Base-by-base conservation (phyloP, 1,140 invertebrate genomes). In the Ceratosolen fusciceps region DNA sequence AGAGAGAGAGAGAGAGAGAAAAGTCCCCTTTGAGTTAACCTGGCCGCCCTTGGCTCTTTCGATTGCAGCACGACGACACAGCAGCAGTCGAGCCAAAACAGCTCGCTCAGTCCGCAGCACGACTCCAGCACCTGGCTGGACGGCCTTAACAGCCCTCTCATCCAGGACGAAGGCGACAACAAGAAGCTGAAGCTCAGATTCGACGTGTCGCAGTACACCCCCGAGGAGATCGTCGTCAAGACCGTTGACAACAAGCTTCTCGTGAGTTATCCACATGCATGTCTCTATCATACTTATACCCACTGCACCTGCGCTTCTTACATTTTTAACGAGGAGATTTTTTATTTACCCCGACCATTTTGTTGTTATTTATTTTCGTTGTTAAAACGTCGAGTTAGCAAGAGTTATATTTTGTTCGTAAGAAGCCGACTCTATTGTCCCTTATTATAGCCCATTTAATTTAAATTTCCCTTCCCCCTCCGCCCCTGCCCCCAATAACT, bases 171-270 rank as follows among this genome's bases (percentile, higher is more conserved):
- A 87, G 96, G 96, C 31, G 95, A 96, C 85, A 96, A 93, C 91
- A 98, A 98, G 90, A 94, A 94, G 86, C 91, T 98, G 54, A 98
- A 98, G 87, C 92, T 98, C 24, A 93, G 96, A 85, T 98, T 98
- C 89, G 97, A 98, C 86, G 97, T 98, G 67, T 97, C 96, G 86
- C 96, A 98, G 90, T 98, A 98, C 89, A 94, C 95, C 67, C 97
- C 97, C 16, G 97, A 98, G 87, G 97, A 98, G 92, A 98, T 98
- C 88, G 96, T 98, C 83, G 96, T 98, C 74, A 98, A 98, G 91
- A 98, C 96, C 82, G 96, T 98, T 72, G 96, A 98, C 91, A 98
- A 98, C 90, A 98, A 98, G 92, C 92, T 98, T 82, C 92, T 98
- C 93, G 97, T 98, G 90, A 94, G 94, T 52, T 4, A 52, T 43